phyloP scores from a whole-genome alignment of 2,888 invertebrate species.

The Tanaodytes sp. region DNA sequence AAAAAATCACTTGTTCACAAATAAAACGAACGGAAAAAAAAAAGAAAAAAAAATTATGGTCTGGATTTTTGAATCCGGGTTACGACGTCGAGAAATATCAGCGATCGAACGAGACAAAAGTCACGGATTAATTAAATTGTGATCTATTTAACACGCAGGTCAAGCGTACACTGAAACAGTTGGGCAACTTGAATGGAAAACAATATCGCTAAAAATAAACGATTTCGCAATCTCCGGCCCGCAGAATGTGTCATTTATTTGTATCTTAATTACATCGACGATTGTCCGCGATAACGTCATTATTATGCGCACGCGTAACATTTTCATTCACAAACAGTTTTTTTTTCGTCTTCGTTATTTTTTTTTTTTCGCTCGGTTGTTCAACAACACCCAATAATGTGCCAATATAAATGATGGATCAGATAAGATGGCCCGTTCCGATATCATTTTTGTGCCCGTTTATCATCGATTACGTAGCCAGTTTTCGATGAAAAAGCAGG shows the following conservation, averaged over 20 bases:
- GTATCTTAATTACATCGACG: constrained; percentile 31
- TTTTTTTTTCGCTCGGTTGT: background rate
- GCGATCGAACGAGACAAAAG: too few species aligned
- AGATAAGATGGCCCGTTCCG: constrained; percentile 10
- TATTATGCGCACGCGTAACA: constrained; percentile 12
- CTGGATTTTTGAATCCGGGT: too few species aligned
- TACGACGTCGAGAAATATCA: too few species aligned
- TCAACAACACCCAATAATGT: constrained; percentile 22
- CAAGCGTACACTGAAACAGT: background rate
- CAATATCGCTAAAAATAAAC: constrained; percentile 10
- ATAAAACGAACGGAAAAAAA: too few species aligned
- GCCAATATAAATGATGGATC: background rate
- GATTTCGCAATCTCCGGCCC: constrained; percentile 6
- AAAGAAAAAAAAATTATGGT: too few species aligned
- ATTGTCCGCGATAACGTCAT: constrained; percentile 8
- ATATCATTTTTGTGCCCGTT: constrained; percentile 1
- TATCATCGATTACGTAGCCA: constrained; percentile 5
- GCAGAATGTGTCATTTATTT: constrained; percentile 8
- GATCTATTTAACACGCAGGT: too few species aligned
- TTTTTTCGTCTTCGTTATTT: too few species aligned
- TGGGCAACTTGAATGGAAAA: background rate
- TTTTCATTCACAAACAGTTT: constrained; percentile 25
- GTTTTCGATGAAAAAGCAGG: too few species aligned
- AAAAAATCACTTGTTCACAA: too few species aligned
- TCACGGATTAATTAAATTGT: too few species aligned